Evolutionary conservation across 2,113 vertebrate genomes (phyloP), one percentile per base, ranked within the genome.

Genomic region (Poeciliopsis turrubarensis): DNA sequence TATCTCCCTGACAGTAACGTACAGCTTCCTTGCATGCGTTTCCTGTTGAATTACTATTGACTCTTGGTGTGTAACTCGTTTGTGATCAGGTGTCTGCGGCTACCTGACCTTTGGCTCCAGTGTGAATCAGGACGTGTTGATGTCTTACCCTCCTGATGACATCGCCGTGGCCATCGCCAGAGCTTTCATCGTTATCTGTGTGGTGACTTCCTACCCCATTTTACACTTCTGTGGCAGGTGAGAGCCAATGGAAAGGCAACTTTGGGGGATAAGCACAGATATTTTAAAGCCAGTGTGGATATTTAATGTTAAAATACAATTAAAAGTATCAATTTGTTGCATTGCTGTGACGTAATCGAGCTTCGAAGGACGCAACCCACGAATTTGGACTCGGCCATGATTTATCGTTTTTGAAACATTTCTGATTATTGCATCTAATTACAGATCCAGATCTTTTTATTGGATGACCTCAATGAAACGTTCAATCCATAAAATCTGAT

Each of bases 151-250:
- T 3, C 95, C 97, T 0, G 80, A 96, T 0, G 98, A 99, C 70
- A 77, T 99, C n/a, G 94, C 96, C 0, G 96, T 99, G 61, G 97
- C 98, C 13, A 92, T 99, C 0, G 98, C 98, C 2, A 95, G 97
- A 44, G 96, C 95, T 68, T 99, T 98, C 90, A 98, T 99, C 82
- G 95, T 98, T 75, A 75, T 99, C 83, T 98, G 97, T 0, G 97
- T 99, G 60, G 91, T 99, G 84, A 99, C 98, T 0, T 99, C 97
- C 22, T 99, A 99, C 87, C 97, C 98, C 26, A 99, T 99, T 86
- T 90, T 99, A 83, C 97, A 99, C 91, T 99, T 97, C 93, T 99
- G 98, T 0, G 98, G 98, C 81, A 95, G 97, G 98, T 98, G 91
- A 93, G 92, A 32, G 15, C 2, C 22, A 31, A 0, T 13, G 1